Evolutionary conservation across 37 sponge, comb jelly and placozoan species (phyloP).

Genomic region (Geodia barretti): DNA sequence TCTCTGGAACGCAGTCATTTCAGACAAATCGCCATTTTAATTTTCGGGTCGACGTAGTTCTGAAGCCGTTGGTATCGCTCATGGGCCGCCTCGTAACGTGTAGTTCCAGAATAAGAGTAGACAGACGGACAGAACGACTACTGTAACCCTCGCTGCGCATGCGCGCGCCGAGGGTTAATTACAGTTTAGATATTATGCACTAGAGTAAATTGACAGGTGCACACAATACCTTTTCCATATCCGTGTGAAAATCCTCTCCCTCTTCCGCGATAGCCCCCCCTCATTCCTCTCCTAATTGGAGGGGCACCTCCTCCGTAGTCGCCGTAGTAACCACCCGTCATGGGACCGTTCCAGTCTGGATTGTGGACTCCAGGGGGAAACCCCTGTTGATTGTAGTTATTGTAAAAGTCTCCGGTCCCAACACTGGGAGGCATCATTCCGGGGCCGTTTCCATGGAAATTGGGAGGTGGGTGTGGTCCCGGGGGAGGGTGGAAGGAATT

Average conservation of each 20-base stretch:
- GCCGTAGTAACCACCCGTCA: neutral
- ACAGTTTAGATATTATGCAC: too few relatives aligned
- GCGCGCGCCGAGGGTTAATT: too few relatives aligned
- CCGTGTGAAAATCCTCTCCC: slow-evolving; percentile 10
- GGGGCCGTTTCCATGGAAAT: neutral
- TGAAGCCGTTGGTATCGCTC: too few relatives aligned
- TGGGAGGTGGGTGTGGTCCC: neutral
- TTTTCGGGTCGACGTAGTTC: too few relatives aligned
- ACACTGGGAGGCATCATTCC: neutral
- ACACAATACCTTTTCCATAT: neutral
- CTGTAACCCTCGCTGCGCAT: neutral
- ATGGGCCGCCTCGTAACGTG: too few relatives aligned
- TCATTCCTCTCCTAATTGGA: neutral
- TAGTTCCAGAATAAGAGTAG: too few relatives aligned
- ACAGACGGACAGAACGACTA: too few relatives aligned
- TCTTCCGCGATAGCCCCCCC: neutral
- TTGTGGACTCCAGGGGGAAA: slow-evolving; percentile 11
- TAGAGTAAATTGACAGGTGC: too few relatives aligned
- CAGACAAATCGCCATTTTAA: too few relatives aligned
- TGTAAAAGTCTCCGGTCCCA: neutral
- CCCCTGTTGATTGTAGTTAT: slow-evolving; percentile 27
- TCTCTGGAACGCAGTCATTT: too few relatives aligned
- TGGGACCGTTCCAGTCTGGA: neutral
- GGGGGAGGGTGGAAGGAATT: too few relatives aligned
- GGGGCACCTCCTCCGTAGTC: slow-evolving; percentile 2